Percentiles rank a stretch among this genome's conserved stretches.
Evolutionary conservation across 2,113 vertebrate genomes (phyloP).

Genomic region (Castor canadensis): DNA sequence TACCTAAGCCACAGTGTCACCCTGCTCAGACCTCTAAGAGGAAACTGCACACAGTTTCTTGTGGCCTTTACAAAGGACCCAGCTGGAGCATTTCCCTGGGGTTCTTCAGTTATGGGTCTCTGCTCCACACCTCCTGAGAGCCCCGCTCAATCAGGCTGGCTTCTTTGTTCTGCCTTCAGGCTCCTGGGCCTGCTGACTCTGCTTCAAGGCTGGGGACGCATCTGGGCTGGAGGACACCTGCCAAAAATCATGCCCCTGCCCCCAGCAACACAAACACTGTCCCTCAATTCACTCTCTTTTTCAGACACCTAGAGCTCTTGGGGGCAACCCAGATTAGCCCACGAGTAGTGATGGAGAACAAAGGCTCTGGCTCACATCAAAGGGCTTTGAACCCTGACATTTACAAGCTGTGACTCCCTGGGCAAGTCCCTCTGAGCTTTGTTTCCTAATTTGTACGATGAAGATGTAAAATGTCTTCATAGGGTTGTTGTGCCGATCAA

Average conservation of each 20-base stretch:
- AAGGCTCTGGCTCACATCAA: background rate
- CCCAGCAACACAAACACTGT: background rate
- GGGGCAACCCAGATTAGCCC: background rate
- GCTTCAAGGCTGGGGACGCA: background rate
- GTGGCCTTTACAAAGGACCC: background rate
- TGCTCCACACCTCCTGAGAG: background rate
- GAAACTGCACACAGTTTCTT: background rate
- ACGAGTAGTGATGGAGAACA: background rate
- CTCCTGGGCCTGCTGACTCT: background rate
- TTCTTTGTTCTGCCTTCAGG: background rate
- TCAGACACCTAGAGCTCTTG: background rate
- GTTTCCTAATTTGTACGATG: background rate
- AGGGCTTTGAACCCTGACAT: background rate
- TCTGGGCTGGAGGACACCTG: background rate
- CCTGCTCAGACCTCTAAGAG: background rate
- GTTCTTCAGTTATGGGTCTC: background rate
- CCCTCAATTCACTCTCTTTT: background rate
- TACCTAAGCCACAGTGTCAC: background rate
- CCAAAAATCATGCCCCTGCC: rapidly evolving
- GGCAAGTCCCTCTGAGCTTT: slow-evolving; percentile 8
- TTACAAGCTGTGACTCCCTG: background rate
- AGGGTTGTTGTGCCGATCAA: background rate
- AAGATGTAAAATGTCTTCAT: background rate
- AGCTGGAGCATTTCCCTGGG: background rate
- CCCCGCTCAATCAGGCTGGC: background rate